Conservation (phyloP, 2,888 invertebrate species). For the Drosophila merina region DNA sequence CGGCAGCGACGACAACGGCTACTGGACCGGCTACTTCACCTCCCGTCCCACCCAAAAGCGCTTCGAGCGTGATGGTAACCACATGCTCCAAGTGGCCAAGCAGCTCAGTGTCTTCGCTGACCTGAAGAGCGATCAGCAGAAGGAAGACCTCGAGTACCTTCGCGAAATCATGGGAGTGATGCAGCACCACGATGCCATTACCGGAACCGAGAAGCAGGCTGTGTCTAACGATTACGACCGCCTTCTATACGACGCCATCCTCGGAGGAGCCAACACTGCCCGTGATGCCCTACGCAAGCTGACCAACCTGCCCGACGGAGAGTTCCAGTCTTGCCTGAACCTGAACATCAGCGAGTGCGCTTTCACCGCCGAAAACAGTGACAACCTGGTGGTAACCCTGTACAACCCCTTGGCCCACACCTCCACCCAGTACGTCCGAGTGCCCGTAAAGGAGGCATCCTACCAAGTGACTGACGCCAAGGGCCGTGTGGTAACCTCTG, state of each 20-base stretch:
- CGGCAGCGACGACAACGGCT: conserved; percentile 92
- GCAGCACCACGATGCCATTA: conserved; percentile 96
- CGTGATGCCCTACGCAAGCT: conserved; percentile 65
- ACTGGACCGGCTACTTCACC: conserved; percentile 97
- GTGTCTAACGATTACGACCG: conserved; percentile 95
- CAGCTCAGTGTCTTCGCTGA: conserved; percentile 88
- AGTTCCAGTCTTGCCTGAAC: conserved; percentile 77
- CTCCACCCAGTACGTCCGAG: conserved; percentile 86
- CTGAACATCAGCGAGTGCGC: conserved; percentile 87
- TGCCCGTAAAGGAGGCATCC: conserved; percentile 86
- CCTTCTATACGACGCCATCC: conserved; percentile 89
- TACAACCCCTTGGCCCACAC: conserved; percentile 92
- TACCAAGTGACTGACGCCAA: conserved; percentile 87
- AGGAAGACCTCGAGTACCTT: conserved; percentile 83
- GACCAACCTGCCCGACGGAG: conserved; percentile 69
- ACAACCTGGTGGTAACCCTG: conserved; percentile 86
- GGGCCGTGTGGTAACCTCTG: conserved; percentile 32
- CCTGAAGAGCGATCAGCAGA: conserved; percentile 74
- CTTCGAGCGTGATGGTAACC: conserved; percentile 91
- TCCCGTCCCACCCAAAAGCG: conserved; percentile 92
- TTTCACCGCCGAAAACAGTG: conserved; percentile 86
- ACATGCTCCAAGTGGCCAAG: conserved; percentile 90
- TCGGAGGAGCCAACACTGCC: conserved; percentile 84
- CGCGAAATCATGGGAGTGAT: conserved; percentile 87
- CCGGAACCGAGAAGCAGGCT: conserved; percentile 93